These are phyloP conservation scores for Lepas anatifera DNA, from an alignment of 2,888 invertebrate species.

Conservation along the genomic window DNA sequence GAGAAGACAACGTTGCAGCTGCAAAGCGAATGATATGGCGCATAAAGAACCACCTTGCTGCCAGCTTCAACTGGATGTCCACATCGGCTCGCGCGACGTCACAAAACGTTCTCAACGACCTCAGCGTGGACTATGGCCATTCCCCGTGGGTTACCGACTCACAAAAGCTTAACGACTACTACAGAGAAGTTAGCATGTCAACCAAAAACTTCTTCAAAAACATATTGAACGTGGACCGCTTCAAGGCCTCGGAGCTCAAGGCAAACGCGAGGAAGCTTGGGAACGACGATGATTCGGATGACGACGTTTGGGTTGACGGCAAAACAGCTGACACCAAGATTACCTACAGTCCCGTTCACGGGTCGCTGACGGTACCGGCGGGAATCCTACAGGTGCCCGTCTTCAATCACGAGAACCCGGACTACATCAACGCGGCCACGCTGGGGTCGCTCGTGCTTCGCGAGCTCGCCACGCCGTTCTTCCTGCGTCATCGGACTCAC, in stretches of 20 bases:
- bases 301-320: not conserved
- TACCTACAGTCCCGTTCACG: not conserved
- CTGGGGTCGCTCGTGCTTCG: conserved; percentile 3
- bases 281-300: not conserved
- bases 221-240: not conserved
- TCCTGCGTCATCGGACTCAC: not conserved
- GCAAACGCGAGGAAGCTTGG: not conserved
- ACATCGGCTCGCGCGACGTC: not conserved
- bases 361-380: not conserved
- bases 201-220: not conserved
- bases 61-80: not conserved
- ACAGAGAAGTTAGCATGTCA: not conserved
- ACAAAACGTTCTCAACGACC: not conserved
- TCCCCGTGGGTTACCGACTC: not conserved
- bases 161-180: not conserved
- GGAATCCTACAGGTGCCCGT: conserved; percentile 1
- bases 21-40: not conserved
- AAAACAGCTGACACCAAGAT: not conserved
- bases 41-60: not conserved
- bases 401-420: not conserved
- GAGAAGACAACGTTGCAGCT: not conserved
- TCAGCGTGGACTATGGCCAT: not conserved
- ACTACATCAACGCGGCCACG: conserved; percentile 1
- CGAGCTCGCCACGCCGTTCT: not conserved
- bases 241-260: not conserved